These are phyloP conservation scores for Sipha flava DNA, from an alignment of 1,140 invertebrate genomes.

Conservation along the genomic window DNA sequence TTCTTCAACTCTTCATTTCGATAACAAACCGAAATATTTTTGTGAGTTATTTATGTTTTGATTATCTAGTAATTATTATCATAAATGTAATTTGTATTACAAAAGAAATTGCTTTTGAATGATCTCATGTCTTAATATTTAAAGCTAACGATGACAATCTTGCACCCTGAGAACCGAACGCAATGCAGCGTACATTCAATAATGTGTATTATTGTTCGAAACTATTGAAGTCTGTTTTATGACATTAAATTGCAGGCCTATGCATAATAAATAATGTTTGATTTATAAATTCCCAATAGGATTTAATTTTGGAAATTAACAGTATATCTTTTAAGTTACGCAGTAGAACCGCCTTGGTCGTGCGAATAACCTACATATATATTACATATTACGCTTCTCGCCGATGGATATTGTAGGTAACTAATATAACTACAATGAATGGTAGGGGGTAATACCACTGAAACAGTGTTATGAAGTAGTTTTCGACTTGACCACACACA, in stretches of 20 bases:
- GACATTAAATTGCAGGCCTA: neutral
- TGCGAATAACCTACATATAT: too few species aligned
- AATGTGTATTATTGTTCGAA: neutral
- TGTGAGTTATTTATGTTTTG: too few species aligned
- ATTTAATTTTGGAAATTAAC: neutral
- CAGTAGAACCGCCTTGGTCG: too few species aligned
- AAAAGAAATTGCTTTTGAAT: neutral
- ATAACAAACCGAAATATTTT: too few species aligned
- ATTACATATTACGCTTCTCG: too few species aligned
- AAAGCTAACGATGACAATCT: neutral
- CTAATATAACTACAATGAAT: too few species aligned
- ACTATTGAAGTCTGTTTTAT: neutral
- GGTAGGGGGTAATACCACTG: too few species aligned
- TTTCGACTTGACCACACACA: too few species aligned
- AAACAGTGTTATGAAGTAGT: too few species aligned
- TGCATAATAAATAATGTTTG: neutral
- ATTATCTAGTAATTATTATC: neutral
- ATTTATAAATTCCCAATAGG: neutral
- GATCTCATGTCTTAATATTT: neutral
- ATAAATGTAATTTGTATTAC: neutral
- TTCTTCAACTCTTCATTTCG: too few species aligned
- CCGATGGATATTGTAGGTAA: too few species aligned
- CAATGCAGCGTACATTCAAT: neutral
- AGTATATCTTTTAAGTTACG: too few species aligned
- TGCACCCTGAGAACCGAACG: neutral